These are phyloP conservation scores for Dynastes maya DNA, from an alignment of 2,888 invertebrate genomes.

Conservation along the genomic window DNA sequence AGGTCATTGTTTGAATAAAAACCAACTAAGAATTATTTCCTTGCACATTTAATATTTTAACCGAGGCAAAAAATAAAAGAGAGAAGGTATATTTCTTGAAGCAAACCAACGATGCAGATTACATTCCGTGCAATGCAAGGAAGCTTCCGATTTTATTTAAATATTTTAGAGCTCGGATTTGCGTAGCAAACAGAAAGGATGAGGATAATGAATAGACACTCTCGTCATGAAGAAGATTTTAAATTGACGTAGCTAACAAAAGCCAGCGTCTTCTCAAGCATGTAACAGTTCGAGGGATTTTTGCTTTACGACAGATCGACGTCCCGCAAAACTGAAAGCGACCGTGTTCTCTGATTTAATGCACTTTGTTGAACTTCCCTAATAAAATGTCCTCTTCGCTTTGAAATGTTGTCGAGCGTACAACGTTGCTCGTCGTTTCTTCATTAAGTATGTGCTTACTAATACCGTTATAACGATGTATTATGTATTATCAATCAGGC, in stretches of 20 bases:
- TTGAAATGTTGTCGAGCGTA: slow-evolving; percentile 12
- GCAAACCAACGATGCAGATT: too few relatives aligned
- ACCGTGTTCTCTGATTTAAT: slow-evolving; percentile 27
- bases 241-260: background rate
- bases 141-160: too few relatives aligned
- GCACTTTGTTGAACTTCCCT: slow-evolving; percentile 33
- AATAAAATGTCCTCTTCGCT: slow-evolving; percentile 26
- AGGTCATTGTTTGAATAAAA: too few relatives aligned
- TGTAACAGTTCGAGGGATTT: slow-evolving; percentile 14
- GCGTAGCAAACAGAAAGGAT: too few relatives aligned
- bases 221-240: background rate
- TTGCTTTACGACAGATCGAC: background rate
- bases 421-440: background rate
- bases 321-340: slow-evolving; percentile 6
- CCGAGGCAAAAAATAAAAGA: too few relatives aligned
- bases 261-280: background rate
- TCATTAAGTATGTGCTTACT: background rate
- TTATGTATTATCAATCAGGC: background rate
- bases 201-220: too few relatives aligned
- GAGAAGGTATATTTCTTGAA: too few relatives aligned
- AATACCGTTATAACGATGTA: slow-evolving; percentile 5
- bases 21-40: too few relatives aligned
- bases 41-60: too few relatives aligned
- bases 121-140: too few relatives aligned
- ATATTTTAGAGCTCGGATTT: too few relatives aligned